Base-by-base conservation (phyloP, 2,113 vertebrate genomes). In the Amia ocellicauda region DNA sequence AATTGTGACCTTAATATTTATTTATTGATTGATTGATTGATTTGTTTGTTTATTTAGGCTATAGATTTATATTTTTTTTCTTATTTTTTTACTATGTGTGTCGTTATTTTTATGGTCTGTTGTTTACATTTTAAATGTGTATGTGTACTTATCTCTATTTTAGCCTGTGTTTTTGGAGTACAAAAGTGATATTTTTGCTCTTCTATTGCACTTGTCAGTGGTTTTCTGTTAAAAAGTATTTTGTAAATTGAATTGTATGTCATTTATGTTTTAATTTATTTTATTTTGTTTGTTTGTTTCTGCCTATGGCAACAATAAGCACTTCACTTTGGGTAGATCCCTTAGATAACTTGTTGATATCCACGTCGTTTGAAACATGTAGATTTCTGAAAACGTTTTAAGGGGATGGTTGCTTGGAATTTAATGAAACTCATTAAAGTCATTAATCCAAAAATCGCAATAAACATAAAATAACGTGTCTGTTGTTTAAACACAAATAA, bases 1-100 rank as follows among this genome's bases (percentile, higher is more conserved):
- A 89, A 89, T 92, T 91, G 91, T 93, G 92, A 94, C 92, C 92
- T 93, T 94, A 93, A 93, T 80, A 63, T 74, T 79, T 80, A 71
- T 42, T 75, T 60, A 51, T 59, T 57, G 22, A 57, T 22, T n/a
- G n/a, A n/a, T n/a, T n/a, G n/a, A n/a, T n/a, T n/a, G n/a, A n/a
- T 85, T 86, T 83, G 78, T 83, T 90, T 89, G 80, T 88, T 88
- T 87, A 88, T 83, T 82, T 82, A 79, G 88, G 90, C 93, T 90
- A 91, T 92, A 93, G 92, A 91, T 92, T 92, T 91, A 88, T 86
- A 81, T 90, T 86, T 87, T 83, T 77, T 80, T 75, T 88, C 88
- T 92, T 83, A 86, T 86, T 89, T 86, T 87, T 83, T 78, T 83
- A 83, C 81, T 88, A 85, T 88, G 85, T 89, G 88, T 79, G 80